These are phyloP conservation scores for Morpho helenor DNA, from an alignment of 2,888 invertebrate genomes.

Conservation along the genomic window DNA sequence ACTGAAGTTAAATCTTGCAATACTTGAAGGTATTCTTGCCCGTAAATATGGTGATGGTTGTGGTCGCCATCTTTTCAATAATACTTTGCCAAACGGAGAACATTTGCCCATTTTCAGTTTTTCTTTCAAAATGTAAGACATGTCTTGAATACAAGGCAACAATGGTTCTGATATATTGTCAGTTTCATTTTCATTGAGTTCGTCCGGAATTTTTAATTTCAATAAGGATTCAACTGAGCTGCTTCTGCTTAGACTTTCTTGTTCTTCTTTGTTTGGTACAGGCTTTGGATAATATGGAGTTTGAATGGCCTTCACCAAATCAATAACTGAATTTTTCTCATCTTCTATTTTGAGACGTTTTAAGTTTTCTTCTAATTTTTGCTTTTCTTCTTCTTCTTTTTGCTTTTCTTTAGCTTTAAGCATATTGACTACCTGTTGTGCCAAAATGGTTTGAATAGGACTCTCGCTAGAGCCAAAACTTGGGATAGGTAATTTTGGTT, in stretches of 20 bases:
- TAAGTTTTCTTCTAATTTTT: conserved; percentile 42
- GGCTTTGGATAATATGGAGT: conserved; percentile 30
- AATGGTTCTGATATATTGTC: conserved; percentile 32
- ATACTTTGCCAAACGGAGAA: conserved; percentile 58
- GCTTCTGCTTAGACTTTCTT: conserved; percentile 38
- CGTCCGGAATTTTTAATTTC: conserved; percentile 37
- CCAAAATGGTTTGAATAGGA: conserved; percentile 46
- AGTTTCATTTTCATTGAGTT: conserved; percentile 28
- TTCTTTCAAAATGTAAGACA: conserved; percentile 50
- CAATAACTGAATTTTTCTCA: conserved; percentile 49
- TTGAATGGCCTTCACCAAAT: conserved; percentile 53
- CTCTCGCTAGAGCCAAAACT: conserved; percentile 40
- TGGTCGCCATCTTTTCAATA: conserved; percentile 44
- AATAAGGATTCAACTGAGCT: conserved; percentile 53
- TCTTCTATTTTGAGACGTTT: conserved; percentile 38
- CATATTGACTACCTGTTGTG: conserved; percentile 62
- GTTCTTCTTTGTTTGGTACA: conserved; percentile 22
- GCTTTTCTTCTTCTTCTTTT: conserved; percentile 44
- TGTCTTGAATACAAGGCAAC: conserved; percentile 49
- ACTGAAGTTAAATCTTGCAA: conserved; percentile 51
- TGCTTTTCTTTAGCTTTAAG: conserved; percentile 56
- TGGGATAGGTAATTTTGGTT: conserved; percentile 46
- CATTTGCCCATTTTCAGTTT: conserved; percentile 45
- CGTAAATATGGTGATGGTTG: conserved; percentile 54
- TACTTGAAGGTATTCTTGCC: conserved; percentile 34